Evolutionary conservation across 1,140 invertebrate genomes (phyloP).

Genomic region (Thrips palmi): DNA sequence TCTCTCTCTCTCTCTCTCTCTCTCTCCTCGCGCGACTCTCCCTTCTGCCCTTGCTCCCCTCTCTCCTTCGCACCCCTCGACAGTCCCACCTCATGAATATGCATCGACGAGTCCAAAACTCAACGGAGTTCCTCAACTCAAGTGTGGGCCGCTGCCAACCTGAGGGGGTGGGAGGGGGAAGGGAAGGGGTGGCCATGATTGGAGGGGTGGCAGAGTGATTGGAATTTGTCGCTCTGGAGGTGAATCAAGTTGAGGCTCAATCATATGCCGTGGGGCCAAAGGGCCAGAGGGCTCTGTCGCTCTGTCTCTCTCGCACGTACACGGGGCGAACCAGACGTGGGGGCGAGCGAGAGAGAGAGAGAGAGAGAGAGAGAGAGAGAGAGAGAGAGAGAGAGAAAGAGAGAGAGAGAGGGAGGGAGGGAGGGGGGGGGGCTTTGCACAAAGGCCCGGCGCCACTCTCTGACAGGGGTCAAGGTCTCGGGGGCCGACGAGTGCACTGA

Average conservation of each 20-base stretch:
- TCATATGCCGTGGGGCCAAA: background rate
- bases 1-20: too few relatives aligned
- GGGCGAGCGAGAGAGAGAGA: background rate
- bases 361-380: constrained; percentile 8
- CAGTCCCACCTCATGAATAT: too few relatives aligned
- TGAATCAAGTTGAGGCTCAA: background rate
- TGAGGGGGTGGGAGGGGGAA: constrained; percentile 2
- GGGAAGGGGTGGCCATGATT: background rate
- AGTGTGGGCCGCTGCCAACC: too few relatives aligned
- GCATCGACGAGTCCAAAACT: too few relatives aligned
- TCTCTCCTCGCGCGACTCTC: too few relatives aligned
- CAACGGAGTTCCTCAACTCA: too few relatives aligned
- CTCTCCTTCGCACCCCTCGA: too few relatives aligned
- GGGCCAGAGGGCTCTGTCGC: background rate
- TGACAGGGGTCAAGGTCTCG: too few relatives aligned
- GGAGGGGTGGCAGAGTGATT: background rate
- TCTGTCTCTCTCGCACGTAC: background rate
- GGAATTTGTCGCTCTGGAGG: background rate
- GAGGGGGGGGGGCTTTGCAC: constrained; percentile 2
- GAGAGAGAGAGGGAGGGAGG: constrained; percentile 4
- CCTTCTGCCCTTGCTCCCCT: too few relatives aligned
- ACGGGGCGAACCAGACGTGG: background rate
- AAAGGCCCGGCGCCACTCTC: too few relatives aligned
- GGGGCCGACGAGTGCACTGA: too few relatives aligned
- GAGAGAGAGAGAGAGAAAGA: constrained; percentile 4